Base-by-base conservation (phyloP, 2,888 invertebrate genomes). In the Harpagoxenus sublaevis region DNA sequence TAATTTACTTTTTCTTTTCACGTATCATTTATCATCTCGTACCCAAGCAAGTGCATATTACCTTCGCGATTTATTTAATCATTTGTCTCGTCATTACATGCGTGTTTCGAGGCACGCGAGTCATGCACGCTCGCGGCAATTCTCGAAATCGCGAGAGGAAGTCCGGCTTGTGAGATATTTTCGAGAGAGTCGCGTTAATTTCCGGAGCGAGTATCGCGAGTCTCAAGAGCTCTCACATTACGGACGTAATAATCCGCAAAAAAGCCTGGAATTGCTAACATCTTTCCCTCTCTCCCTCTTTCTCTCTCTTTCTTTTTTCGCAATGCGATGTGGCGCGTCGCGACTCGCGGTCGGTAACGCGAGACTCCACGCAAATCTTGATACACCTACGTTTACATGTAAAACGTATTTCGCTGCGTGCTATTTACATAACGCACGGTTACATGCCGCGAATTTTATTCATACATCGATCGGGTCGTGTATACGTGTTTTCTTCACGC, bases 331-430 rank as follows among this genome's bases (percentile, higher is more conserved):
- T 35, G 28, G 6, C 15, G 42, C 87, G 82, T 82, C 75, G 84
- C 81, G 86, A 83, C 51, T 82, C 75, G 84, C 81, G 86, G 84
- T 53, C 83, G 84, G 92, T 92, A 91, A 92, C 89, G 87, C 91
- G 93, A 92, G 93, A 93, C 91, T 91, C 91, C 91, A 90, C 89
- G 92, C 92, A 93, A 93, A 92, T 93, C 91, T 92, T 91, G 92
- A 91, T 92, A 91, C 92, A 91, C 92, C 92, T 91, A 92, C 91
- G 90, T 90, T 84, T 87, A 66, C 68, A 84, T 88, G 89, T 86
- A 90, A 90, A 87, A 88, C 85, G 87, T 88, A 87, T 87, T 85
- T 89, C 87, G 89, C 88, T 77, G 83, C 87, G 83, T 84, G 88
- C 88, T 88, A 92, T 92, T 92, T 91, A 91, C 91, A 92, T 92